Conservation (phyloP, 2,888 invertebrate species). For the Sylvicola cinctus region DNA sequence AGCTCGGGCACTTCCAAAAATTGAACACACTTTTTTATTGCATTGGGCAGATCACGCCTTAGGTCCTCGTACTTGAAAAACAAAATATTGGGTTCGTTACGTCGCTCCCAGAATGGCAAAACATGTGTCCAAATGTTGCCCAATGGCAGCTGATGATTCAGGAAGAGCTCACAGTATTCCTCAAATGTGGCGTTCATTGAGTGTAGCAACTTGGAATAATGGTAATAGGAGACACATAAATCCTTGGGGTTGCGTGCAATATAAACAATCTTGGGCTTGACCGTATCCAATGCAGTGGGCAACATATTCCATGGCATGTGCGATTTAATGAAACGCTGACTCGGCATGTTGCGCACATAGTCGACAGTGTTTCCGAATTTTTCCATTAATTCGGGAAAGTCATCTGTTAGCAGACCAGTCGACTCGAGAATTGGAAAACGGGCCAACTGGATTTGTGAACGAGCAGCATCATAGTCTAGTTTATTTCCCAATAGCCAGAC, state of each 20-base stretch:
- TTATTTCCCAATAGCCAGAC: conserved; percentile 72
- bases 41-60: conserved; percentile 45
- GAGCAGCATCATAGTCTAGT: conserved; percentile 54
- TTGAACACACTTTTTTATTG: conserved; percentile 43
- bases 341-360: conserved; percentile 40
- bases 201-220: conserved; percentile 57
- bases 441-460: conserved; percentile 24
- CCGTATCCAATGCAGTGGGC: conserved; percentile 37
- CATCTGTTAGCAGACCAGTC: conserved; percentile 31
- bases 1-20: conserved; percentile 31
- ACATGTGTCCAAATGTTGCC: conserved; percentile 45
- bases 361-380: conserved; percentile 49
- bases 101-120: conserved; percentile 45
- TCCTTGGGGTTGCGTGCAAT: conserved; percentile 80
- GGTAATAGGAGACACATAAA: conserved; percentile 70
- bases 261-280: conserved; percentile 69
- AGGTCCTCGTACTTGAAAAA: conserved; percentile 70
- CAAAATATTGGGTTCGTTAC: conserved; percentile 47
- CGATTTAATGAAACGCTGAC: conserved; percentile 53
- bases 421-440: conserved; percentile 60
- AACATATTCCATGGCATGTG: conserved; percentile 53
- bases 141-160: conserved; percentile 41
- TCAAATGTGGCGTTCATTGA: conserved; percentile 42
- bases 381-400: conserved; percentile 9
- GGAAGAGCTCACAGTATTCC: conserved; percentile 53